Evolutionary conservation across 2,113 vertebrate species (phyloP).

Genomic region (Chloebia gouldiae): DNA sequence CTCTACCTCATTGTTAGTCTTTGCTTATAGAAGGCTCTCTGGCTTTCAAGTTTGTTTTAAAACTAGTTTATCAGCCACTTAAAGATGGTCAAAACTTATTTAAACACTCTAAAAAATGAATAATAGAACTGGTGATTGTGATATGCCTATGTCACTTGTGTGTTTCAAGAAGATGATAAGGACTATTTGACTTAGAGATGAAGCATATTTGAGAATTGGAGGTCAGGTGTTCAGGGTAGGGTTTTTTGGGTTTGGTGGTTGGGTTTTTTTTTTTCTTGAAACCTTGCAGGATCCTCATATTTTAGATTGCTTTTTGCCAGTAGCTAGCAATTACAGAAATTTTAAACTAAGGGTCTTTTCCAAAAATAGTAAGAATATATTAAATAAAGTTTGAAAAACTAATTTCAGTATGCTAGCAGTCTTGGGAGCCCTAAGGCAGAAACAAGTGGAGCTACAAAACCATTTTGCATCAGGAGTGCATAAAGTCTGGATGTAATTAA

Average conservation of each 20-base stretch:
- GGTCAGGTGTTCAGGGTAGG: not conserved
- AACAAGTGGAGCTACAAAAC: not conserved
- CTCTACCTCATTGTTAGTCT: not conserved
- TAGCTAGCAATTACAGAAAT: not conserved
- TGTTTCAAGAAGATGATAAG: slow-evolving; percentile 7
- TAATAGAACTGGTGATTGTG: not conserved
- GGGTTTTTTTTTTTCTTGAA: not conserved
- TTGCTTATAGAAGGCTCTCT: not conserved
- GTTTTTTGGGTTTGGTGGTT: not conserved
- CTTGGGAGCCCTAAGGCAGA: not conserved
- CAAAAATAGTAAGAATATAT: not conserved
- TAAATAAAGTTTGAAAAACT: not conserved
- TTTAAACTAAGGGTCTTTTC: not conserved
- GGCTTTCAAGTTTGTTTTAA: not conserved
- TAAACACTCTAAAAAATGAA: slow-evolving; percentile 1
- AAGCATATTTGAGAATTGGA: not conserved
- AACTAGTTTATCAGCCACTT: slow-evolving; percentile 24
- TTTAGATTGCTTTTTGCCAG: not conserved
- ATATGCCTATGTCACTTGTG: not conserved
- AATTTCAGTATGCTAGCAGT: not conserved
- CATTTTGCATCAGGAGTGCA: not conserved
- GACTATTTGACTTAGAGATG: not conserved
- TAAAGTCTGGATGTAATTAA: not conserved
- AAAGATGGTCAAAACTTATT: not conserved
- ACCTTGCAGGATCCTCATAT: not conserved